Evolutionary conservation across 1,140 invertebrate species (phyloP).

Genomic region (Helicoverpa zea): DNA sequence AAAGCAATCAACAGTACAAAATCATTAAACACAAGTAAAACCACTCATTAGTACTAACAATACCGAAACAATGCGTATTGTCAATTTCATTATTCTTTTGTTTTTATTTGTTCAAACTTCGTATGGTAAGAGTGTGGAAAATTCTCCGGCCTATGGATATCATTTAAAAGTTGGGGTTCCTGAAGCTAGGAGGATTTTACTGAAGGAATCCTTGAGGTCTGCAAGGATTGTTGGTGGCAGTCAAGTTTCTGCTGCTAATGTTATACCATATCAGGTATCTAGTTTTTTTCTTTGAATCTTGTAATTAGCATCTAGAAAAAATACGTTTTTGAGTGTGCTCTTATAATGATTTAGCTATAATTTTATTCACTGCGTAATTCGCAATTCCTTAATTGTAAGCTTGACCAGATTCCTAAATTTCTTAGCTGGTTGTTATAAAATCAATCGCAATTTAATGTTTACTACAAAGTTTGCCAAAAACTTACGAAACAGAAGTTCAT

Average conservation of each 20-base stretch:
- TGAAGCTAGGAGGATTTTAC: conserved; percentile 48
- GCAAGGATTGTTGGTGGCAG: conserved; percentile 66
- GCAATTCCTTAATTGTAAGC: too few relatives aligned
- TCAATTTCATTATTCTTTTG: conserved; percentile 33
- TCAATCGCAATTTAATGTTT: too few relatives aligned
- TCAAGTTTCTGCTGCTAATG: conserved; percentile 48
- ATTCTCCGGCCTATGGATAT: conserved; percentile 54
- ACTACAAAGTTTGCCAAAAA: too few relatives aligned
- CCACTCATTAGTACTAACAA: neutral
- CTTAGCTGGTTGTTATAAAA: too few relatives aligned
- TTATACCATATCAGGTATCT: conserved; percentile 67
- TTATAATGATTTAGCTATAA: too few relatives aligned
- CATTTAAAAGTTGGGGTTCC: conserved; percentile 64
- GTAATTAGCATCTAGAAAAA: too few relatives aligned
- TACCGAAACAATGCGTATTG: neutral
- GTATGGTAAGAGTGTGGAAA: neutral
- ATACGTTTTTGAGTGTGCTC: too few relatives aligned
- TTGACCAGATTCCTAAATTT: too few relatives aligned
- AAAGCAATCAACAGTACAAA: conserved; percentile 11
- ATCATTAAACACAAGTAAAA: neutral
- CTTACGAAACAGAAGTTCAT: too few relatives aligned
- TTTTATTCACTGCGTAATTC: too few relatives aligned
- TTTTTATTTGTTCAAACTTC: conserved; percentile 10
- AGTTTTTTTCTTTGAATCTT: neutral
- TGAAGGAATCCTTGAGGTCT: conserved; percentile 15